phyloP scores from a whole-genome alignment of 30 jellyfish, hydroid and myxozoan genomes.

The Chironex yamaguchii region DNA sequence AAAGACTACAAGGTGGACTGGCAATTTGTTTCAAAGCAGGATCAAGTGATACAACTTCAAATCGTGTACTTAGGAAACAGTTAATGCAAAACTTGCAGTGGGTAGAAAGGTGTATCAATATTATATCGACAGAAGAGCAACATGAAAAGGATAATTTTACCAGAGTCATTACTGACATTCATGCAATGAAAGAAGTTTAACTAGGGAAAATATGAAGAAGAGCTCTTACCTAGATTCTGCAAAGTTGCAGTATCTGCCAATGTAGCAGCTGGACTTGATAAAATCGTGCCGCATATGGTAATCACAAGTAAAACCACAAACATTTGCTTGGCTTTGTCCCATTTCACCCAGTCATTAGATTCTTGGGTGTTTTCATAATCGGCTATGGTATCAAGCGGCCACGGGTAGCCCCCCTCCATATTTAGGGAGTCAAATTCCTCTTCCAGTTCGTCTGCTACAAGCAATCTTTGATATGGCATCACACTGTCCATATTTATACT shows the following conservation, averaged over 20 bases:
- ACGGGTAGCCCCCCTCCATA: conserved; percentile 80
- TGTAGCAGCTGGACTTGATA: conserved; percentile 98
- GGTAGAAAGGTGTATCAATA: no score
- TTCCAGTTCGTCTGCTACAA: conserved; percentile 88
- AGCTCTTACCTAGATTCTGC: conserved; percentile 80
- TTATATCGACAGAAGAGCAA: no score
- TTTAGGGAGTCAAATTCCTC: conserved; percentile 91
- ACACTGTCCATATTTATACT: conserved; percentile 28
- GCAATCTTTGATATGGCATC: conserved; percentile 74
- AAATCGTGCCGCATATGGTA: conserved; percentile 88
- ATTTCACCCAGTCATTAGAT: conserved; percentile 31
- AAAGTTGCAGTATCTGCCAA: conserved; percentile 96
- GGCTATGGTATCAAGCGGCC: conserved; percentile 87
- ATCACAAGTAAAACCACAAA: conserved; percentile 78
- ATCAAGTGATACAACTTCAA: no score
- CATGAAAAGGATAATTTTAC: no score
- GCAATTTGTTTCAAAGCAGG: no score
- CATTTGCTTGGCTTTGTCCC: conserved; percentile 44
- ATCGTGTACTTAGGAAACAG: no score
- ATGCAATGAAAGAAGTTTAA: no score
- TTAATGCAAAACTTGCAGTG: no score
- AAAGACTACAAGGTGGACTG: no score
- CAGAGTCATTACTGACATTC: no score
- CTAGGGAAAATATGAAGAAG: no score
- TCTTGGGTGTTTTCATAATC: conserved; percentile 59